Evolutionary conservation across 1,140 invertebrate genomes (phyloP).

Genomic region (Potamilus streckersoni): DNA sequence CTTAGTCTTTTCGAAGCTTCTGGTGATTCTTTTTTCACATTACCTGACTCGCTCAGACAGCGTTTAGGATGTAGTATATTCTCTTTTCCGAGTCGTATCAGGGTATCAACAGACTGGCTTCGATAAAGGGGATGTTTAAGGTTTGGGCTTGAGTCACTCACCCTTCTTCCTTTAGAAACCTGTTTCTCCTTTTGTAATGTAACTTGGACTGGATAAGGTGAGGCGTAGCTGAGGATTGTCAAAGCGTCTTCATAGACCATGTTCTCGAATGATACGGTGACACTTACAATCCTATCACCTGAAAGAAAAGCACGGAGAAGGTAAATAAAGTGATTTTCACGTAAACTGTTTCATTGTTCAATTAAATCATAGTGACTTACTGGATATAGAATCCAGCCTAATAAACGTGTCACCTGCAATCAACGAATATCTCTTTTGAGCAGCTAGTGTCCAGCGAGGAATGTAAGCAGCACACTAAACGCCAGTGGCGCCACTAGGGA

Average conservation of each 20-base stretch:
- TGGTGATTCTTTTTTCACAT: conserved; percentile 37
- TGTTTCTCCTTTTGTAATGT: conserved; percentile 48
- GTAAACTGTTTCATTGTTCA: not conserved
- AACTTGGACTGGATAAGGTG: conserved; percentile 84
- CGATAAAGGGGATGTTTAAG: conserved; percentile 75
- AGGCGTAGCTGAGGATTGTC: conserved; percentile 89
- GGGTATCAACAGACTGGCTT: conserved; percentile 77
- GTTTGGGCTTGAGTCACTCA: conserved; percentile 32
- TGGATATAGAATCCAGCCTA: too few species aligned
- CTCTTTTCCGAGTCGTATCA: conserved; percentile 51
- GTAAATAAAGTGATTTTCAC: not conserved
- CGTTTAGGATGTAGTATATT: conserved; percentile 39
- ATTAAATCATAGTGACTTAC: too few species aligned
- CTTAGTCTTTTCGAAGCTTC: not conserved
- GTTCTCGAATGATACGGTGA: conserved; percentile 87
- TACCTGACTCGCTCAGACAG: conserved; percentile 42
- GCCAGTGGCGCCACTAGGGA: too few species aligned
- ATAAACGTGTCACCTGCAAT: conserved; percentile 8
- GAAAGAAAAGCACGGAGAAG: conserved; percentile 52
- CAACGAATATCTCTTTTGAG: not conserved
- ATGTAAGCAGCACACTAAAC: too few species aligned
- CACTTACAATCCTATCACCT: conserved; percentile 88
- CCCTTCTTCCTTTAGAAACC: conserved; percentile 18
- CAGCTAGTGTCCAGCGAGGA: too few species aligned
- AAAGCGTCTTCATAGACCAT: conserved; percentile 92